Evolutionary conservation across 2,888 invertebrate genomes (phyloP).

Genomic region (Clusia tigrina): DNA sequence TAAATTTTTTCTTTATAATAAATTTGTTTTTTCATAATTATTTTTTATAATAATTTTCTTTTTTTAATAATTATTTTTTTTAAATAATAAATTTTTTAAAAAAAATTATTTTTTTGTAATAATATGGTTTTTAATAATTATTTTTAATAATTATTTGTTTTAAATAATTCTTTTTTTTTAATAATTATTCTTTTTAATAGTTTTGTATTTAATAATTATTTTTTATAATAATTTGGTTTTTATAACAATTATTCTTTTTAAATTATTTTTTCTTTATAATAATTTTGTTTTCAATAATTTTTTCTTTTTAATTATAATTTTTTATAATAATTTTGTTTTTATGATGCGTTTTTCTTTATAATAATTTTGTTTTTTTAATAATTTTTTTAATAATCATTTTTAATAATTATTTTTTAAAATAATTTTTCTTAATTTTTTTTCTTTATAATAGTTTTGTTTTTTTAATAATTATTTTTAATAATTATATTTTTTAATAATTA

Average conservation of each 20-base stretch:
- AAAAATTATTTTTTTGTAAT: constrained; percentile 3
- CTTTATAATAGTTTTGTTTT: neutral
- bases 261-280: too few relatives aligned
- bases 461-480: neutral
- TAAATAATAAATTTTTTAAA: neutral
- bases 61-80: constrained; percentile 8
- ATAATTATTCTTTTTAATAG: too few relatives aligned
- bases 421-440: constrained; percentile 30
- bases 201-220: too few relatives aligned
- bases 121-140: too few relatives aligned
- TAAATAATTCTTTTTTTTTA: too few relatives aligned
- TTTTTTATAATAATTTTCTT: constrained; percentile 10
- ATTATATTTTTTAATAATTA: constrained; percentile 12
- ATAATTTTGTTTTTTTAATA: constrained; percentile 27
- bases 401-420: constrained; percentile 49
- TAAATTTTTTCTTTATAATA: constrained; percentile 23
- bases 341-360: constrained; percentile 26
- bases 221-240: too few relatives aligned
- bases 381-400: too few relatives aligned
- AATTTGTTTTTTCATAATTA: constrained; percentile 2
- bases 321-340: too few relatives aligned
- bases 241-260: too few relatives aligned
- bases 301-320: too few relatives aligned
- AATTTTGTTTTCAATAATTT: too few relatives aligned
- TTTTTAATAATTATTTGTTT: constrained; percentile 46